A percentile compares a stretch with the other conserved stretches of the same genome.
Evolutionary conservation across 64 coral and sea anemone genomes (phyloP).

Genomic region (Dendrophyllia cribrosa): DNA sequence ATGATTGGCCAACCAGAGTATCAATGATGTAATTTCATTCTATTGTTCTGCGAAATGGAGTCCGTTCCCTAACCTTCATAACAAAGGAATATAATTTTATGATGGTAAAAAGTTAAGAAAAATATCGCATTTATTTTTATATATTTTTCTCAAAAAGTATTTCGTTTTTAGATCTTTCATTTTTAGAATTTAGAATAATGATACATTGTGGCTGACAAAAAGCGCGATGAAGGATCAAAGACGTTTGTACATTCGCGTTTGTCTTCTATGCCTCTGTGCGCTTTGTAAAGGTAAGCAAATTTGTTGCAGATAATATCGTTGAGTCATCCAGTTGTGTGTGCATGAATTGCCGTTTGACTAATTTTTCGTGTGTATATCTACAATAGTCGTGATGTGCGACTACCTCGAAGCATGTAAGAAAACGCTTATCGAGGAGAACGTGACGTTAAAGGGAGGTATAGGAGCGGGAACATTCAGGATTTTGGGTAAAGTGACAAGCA

Average conservation of each 20-base stretch:
- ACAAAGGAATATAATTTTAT: constrained; percentile 43
- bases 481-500: constrained; percentile 94
- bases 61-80: background rate
- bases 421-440: constrained; percentile 96
- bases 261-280: background rate
- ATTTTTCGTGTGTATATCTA: constrained; percentile 37
- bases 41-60: constrained; percentile 37
- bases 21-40: constrained; percentile 31
- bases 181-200: background rate
- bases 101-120: constrained; percentile 29
- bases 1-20: background rate
- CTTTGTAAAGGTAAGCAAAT: constrained; percentile 26
- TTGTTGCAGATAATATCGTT: background rate
- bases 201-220: background rate
- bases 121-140: background rate
- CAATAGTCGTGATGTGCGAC: constrained; percentile 24
- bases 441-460: constrained; percentile 95
- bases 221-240: background rate
- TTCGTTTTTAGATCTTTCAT: background rate
- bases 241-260: background rate
- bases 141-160: background rate
- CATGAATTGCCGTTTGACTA: background rate
- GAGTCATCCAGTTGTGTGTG: constrained; percentile 17
- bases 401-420: constrained; percentile 97
- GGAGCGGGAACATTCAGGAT: constrained; percentile 97